These are phyloP conservation scores for Belonocnema kinseyi DNA, from an alignment of 1,140 invertebrate species.

Conservation along the genomic window DNA sequence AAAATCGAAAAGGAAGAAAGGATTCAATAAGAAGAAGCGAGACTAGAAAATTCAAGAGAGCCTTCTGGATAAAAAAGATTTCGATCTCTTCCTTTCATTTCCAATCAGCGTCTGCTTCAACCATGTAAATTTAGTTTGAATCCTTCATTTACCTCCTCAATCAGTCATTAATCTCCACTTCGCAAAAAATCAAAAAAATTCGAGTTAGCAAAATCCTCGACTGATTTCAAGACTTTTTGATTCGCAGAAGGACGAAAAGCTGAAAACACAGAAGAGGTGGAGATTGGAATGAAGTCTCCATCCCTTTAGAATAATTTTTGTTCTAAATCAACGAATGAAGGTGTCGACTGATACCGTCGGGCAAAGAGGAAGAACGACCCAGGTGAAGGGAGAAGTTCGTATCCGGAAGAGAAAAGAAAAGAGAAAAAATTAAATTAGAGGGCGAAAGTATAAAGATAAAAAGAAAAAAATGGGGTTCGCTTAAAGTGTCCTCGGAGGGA, in stretches of 20 bases:
- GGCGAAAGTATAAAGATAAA: slow-evolving; percentile 16
- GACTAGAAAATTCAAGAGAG: slow-evolving; percentile 6
- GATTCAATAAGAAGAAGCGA: neutral
- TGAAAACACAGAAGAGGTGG: neutral
- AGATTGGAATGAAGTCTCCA: slow-evolving; percentile 3
- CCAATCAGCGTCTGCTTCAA: slow-evolving; percentile 19
- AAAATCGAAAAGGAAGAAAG: neutral
- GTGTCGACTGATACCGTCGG: neutral
- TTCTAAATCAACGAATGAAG: slow-evolving; percentile 22
- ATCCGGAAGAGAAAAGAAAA: neutral
- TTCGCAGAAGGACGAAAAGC: neutral
- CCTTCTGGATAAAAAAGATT: neutral
- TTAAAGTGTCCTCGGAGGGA: slow-evolving; percentile 21
- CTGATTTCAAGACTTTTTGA: neutral
- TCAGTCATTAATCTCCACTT: slow-evolving; percentile 21
- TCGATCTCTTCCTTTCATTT: neutral
- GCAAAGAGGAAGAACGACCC: neutral
- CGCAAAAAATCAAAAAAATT: neutral
- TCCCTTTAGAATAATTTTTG: neutral
- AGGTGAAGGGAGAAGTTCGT: neutral
- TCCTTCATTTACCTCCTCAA: slow-evolving; percentile 19
- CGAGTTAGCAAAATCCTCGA: neutral
- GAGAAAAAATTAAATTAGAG: neutral
- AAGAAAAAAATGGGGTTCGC: neutral
- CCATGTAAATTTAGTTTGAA: slow-evolving; percentile 26